Evolutionary conservation across 2,888 invertebrate species (phyloP).

Genomic region (Diarsia brunnea): DNA sequence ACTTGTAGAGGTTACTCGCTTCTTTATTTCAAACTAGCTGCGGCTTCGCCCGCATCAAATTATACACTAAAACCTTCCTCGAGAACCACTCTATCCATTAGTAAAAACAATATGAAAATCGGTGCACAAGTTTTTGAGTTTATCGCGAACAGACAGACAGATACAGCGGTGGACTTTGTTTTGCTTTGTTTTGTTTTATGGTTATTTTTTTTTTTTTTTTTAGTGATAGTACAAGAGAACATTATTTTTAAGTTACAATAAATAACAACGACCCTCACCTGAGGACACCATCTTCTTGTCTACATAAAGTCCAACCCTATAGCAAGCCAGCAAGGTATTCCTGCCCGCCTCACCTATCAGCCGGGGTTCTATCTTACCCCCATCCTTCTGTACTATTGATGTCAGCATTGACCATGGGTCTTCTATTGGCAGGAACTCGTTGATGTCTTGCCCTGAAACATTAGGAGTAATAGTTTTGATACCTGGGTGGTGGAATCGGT

Average conservation of each 20-base stretch:
- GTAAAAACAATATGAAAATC: too few species aligned
- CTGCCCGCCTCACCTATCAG: slow-evolving; percentile 94
- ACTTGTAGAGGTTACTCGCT: too few species aligned
- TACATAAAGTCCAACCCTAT: slow-evolving; percentile 96
- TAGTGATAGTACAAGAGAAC: not conserved
- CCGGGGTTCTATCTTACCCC: slow-evolving; percentile 93
- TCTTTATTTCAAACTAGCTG: too few species aligned
- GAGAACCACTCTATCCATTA: too few species aligned
- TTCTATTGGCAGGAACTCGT: slow-evolving; percentile 95
- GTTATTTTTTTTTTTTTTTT: too few species aligned
- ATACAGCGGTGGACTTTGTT: too few species aligned
- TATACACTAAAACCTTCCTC: too few species aligned
- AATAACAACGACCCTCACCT: slow-evolving; percentile 89
- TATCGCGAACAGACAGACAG: too few species aligned
- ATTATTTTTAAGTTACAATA: not conserved
- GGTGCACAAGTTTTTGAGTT: too few species aligned
- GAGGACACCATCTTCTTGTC: slow-evolving; percentile 95
- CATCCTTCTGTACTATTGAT: slow-evolving; percentile 91
- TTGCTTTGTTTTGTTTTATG: too few species aligned
- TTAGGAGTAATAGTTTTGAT: not conserved
- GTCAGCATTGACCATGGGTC: slow-evolving; percentile 94
- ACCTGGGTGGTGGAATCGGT: not conserved
- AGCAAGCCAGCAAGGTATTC: slow-evolving; percentile 95
- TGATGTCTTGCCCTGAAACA: slow-evolving; percentile 93
- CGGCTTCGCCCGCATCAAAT: too few species aligned